phyloP scores from a whole-genome alignment of 2,113 vertebrate genomes.

The Brachyhypopomus gauderio region DNA sequence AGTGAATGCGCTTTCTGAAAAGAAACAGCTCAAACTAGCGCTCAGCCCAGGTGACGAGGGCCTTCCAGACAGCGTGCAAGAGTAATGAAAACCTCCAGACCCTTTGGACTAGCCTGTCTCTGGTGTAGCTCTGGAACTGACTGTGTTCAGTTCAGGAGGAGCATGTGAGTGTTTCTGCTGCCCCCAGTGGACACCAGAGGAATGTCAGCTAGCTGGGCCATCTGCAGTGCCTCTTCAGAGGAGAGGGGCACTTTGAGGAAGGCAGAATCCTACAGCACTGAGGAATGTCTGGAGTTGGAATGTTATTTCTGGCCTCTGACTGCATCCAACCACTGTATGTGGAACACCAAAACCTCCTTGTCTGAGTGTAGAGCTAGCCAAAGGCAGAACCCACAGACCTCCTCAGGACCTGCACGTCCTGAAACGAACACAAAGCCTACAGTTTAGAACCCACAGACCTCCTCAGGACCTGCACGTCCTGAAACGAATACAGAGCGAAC shows the following conservation, averaged over 20 bases:
- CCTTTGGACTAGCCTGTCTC: too few relatives aligned
- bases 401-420: neutral
- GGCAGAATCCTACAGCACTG: neutral
- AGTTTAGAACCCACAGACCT: neutral
- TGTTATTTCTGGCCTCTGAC: neutral
- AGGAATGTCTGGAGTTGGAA: neutral
- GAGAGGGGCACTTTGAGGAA: neutral
- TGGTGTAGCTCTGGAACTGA: too few relatives aligned
- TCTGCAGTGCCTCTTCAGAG: neutral
- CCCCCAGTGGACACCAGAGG: neutral
- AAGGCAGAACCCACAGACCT: neutral
- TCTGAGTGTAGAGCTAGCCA: neutral
- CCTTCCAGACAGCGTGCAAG: too few relatives aligned
- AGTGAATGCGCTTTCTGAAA: neutral
- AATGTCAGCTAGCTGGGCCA: neutral
- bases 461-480: neutral
- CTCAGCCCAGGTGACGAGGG: too few relatives aligned
- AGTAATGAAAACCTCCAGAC: too few relatives aligned
- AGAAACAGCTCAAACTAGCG: too few relatives aligned
- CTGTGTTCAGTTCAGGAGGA: too few relatives aligned
- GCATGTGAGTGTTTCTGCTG: neutral
- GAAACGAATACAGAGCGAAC: neutral
- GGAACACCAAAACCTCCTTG: neutral
- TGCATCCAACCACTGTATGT: neutral
- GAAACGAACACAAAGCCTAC: neutral